A percentile compares a stretch with the other conserved stretches of the same genome.
Evolutionary conservation across 1,140 invertebrate genomes (phyloP).

Genomic region (Drosophila nikananu): DNA sequence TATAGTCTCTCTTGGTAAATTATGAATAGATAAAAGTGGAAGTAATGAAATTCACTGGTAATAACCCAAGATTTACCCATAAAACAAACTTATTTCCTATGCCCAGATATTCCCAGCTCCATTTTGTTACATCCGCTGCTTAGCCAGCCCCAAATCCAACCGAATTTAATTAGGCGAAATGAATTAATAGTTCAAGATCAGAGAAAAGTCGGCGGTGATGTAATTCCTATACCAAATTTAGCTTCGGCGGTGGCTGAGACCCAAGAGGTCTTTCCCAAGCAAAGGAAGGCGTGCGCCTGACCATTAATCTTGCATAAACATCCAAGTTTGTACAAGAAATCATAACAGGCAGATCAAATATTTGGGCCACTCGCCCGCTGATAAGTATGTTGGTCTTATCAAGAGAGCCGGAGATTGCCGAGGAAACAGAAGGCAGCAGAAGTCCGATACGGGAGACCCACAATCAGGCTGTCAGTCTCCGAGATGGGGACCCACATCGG

Average conservation of each 20-base stretch:
- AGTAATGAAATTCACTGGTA: not conserved
- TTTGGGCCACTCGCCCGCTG: slow-evolving; percentile 53
- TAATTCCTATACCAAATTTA: slow-evolving; percentile 40
- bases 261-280: slow-evolving; percentile 18
- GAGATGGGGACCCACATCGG: slow-evolving; percentile 55
- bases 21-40: not conserved
- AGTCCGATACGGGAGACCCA: slow-evolving; percentile 25
- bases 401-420: slow-evolving; percentile 15
- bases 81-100: slow-evolving; percentile 30
- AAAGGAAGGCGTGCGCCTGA: slow-evolving; percentile 74
- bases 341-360: slow-evolving; percentile 68
- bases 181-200: slow-evolving; percentile 68
- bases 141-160: slow-evolving; percentile 52
- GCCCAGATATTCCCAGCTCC: slow-evolving; percentile 19
- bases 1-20: not conserved
- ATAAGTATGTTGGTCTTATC: slow-evolving; percentile 65
- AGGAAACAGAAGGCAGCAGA: slow-evolving; percentile 13
- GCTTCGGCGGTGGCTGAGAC: slow-evolving; percentile 10
- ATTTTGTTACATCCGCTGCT: slow-evolving; percentile 58
- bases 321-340: slow-evolving; percentile 66
- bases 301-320: slow-evolving; percentile 82
- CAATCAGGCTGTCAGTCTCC: slow-evolving; percentile 55
- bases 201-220: slow-evolving; percentile 30
- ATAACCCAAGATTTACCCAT: slow-evolving; percentile 2
- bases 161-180: slow-evolving; percentile 65